Conservation (phyloP, 2,888 invertebrate species). For the Temnothorax rugatulus region DNA sequence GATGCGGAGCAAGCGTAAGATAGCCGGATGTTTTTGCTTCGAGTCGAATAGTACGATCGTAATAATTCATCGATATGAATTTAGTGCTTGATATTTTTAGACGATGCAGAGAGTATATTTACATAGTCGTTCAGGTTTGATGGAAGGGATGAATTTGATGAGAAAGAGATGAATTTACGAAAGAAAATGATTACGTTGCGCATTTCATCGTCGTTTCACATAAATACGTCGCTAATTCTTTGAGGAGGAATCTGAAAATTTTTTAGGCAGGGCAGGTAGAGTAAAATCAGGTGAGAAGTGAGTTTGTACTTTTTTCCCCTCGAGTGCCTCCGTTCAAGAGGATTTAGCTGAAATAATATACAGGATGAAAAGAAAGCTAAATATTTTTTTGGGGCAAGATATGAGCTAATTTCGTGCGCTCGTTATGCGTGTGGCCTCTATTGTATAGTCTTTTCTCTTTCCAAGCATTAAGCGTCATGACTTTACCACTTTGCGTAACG, state of each 20-base stretch:
- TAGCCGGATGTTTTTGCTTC: slow-evolving; percentile 53
- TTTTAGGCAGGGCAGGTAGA: background rate
- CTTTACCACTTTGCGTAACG: slow-evolving; percentile 47
- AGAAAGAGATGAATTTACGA: background rate
- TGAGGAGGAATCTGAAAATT: slow-evolving; percentile 26
- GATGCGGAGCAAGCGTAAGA: slow-evolving; percentile 21
- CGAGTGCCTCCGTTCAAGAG: slow-evolving; percentile 68
- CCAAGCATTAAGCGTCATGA: slow-evolving; percentile 62
- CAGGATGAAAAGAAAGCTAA: slow-evolving; percentile 72
- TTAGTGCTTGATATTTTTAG: slow-evolving; percentile 39
- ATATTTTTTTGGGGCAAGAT: slow-evolving; percentile 77
- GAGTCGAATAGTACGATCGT: slow-evolving; percentile 39
- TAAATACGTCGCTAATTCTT: background rate
- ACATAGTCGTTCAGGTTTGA: slow-evolving; percentile 4
- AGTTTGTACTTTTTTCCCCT: slow-evolving; percentile 76
- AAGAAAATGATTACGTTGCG: slow-evolving; percentile 9
- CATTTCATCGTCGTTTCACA: background rate
- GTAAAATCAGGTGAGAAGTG: slow-evolving; percentile 67
- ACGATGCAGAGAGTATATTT: slow-evolving; percentile 35
- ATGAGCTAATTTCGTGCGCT: slow-evolving; percentile 78
- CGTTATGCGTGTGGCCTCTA: slow-evolving; percentile 72
- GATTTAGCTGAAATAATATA: slow-evolving; percentile 77
- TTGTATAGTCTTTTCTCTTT: slow-evolving; percentile 38
- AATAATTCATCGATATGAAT: slow-evolving; percentile 44
- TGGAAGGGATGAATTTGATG: background rate